Base-by-base conservation (phyloP, 2,888 invertebrate genomes). In the Amphipyra tragopoginis region DNA sequence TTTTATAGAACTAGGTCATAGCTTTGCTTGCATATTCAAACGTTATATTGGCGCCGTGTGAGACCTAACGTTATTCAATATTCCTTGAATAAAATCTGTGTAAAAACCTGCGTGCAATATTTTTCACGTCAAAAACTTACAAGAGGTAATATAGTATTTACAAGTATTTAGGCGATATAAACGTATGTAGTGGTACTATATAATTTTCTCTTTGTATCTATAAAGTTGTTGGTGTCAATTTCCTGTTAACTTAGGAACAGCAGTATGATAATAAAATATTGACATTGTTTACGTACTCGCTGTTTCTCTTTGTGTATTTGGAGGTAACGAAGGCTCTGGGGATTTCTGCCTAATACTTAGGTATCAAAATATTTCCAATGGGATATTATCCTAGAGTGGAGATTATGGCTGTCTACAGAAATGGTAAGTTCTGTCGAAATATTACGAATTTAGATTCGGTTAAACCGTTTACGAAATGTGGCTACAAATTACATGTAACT, bases 321-420 rank as follows among this genome's bases (percentile, higher is more conserved):
- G 65, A 63, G 67, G 77, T 82, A 86, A 82, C 81, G 60, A 80
- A 78, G 76, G 71, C 84, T 71, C 77, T 50, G 51, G 83, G 83
- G 86, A 81, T 81, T 82, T 79, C 55, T 61, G 61, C 65, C 63
- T 75, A 79, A 78, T 77, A 71, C 77, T 74, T 65, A 82, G 79
- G 75, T 78, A 80, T 81, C 75, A 84, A 86, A 83, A 82, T 80
- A 83, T 85, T 79, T 82, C 83, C 81, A 69, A 75, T 76, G 79
- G 80, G 81, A 82, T 82, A 75, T 65, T 61, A 71, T 71, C 43
- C 45, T 68, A 63, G 48, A 49, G 56, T 58, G 55, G 72, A 81
- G 82, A 83, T 84, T 82, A 83, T 67, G 64, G 60, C 53, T 75
- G 73, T 72, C 71, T 73, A 21, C 61, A 52, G 51, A 54, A 73